Percentiles rank a stretch among this genome's conserved stretches.
Evolutionary conservation across 2,888 invertebrate genomes (phyloP).

Genomic region (Sycophila texana): DNA sequence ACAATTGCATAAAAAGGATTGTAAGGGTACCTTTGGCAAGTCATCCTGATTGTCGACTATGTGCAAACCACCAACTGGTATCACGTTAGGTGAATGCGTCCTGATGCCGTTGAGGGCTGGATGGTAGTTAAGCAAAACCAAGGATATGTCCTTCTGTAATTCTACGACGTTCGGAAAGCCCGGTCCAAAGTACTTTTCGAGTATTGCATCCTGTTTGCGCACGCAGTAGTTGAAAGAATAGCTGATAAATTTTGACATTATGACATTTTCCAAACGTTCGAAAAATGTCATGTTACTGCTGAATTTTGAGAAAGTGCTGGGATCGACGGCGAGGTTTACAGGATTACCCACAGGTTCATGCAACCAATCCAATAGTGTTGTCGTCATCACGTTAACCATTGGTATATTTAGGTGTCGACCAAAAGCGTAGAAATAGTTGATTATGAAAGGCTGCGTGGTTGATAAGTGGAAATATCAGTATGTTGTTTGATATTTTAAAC

Average conservation of each 20-base stretch:
- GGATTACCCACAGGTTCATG: constrained; percentile 64
- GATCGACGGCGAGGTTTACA: constrained; percentile 60
- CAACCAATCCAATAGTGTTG: constrained; percentile 66
- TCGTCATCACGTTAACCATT: constrained; percentile 61
- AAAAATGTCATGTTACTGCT: constrained; percentile 62
- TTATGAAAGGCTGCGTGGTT: constrained; percentile 50
- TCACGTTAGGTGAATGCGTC: constrained; percentile 75
- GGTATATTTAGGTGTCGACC: constrained; percentile 65
- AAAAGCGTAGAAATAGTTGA: constrained; percentile 62
- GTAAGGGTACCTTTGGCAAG: constrained; percentile 49
- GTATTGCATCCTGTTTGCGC: constrained; percentile 52
- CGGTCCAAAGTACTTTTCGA: constrained; percentile 63
- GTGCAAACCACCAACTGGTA: constrained; percentile 79
- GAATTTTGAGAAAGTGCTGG: constrained; percentile 58
- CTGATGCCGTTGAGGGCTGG: constrained; percentile 77
- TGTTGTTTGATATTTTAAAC: no score
- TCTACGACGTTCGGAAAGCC: constrained; percentile 61
- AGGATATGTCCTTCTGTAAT: constrained; percentile 67
- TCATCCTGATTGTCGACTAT: constrained; percentile 57
- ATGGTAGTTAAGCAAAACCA: constrained; percentile 78
- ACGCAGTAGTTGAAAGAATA: constrained; percentile 58
- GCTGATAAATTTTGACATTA: constrained; percentile 17
- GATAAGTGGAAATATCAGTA: no score
- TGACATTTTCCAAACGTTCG: constrained; percentile 65
- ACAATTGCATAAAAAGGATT: neutral